Percentiles rank a stretch among this genome's conserved stretches.
phyloP scores from a whole-genome alignment of 2,888 invertebrate genomes.

The Drosophila conformis region DNA sequence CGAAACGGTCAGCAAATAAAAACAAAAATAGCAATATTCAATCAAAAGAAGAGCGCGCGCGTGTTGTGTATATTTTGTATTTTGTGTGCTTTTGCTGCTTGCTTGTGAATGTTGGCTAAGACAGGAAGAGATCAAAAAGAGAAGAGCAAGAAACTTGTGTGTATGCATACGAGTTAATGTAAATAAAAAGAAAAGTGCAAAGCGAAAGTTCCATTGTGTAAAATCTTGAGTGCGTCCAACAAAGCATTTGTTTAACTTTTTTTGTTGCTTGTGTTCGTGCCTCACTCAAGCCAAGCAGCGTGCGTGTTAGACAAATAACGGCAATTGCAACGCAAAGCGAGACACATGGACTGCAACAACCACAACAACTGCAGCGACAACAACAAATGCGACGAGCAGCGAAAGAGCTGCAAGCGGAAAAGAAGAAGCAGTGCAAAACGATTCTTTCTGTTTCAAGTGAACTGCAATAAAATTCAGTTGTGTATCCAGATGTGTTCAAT shows the following conservation, averaged over 20 bases:
- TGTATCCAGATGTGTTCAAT: constrained; percentile 76
- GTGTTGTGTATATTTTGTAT: constrained; percentile 16
- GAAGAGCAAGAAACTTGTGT: constrained; percentile 24
- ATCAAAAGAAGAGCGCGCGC: constrained; percentile 63
- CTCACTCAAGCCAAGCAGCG: constrained; percentile 1
- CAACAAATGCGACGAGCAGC: constrained; percentile 10
- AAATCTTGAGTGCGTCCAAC: constrained; percentile 44
- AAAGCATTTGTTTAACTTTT: constrained; percentile 27
- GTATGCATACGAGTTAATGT: constrained; percentile 33
- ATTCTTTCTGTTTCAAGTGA: constrained; percentile 52
- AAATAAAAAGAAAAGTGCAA: constrained; percentile 71
- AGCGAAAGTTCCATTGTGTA: constrained; percentile 71
- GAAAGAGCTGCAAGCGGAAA: constrained; percentile 37
- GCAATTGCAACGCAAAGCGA: constrained; percentile 38
- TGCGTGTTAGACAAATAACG: constrained; percentile 49
- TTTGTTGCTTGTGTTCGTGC: constrained; percentile 20
- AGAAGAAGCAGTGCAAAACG: constrained; percentile 31
- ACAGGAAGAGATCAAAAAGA: constrained; percentile 69
- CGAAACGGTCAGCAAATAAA: constrained; percentile 39
- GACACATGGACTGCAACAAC: constrained; percentile 38
- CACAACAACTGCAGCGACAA: constrained; percentile 5
- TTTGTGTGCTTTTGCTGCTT: constrained; percentile 13
- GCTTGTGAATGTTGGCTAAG: constrained; percentile 42
- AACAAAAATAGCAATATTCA: constrained; percentile 68
- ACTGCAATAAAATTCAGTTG: constrained; percentile 53